These are phyloP conservation scores for Tipula helvola DNA, from an alignment of 2,888 invertebrate genomes.

Conservation along the genomic window DNA sequence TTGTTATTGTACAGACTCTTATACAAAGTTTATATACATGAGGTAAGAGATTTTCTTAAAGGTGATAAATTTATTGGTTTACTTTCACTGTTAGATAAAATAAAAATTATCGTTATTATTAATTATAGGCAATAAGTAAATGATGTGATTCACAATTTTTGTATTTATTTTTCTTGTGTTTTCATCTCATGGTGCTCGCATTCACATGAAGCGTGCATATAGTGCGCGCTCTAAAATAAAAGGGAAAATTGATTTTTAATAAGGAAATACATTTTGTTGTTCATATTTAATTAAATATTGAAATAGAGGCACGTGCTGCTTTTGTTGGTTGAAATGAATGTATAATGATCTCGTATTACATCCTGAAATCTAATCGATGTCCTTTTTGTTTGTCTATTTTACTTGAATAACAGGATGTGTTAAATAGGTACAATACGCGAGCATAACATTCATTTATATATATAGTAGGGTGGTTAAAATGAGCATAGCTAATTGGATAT, in stretches of 20 bases:
- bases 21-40: neutral
- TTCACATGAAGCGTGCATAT: neutral
- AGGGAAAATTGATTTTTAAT: neutral
- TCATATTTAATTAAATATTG: neutral
- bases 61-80: neutral
- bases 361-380: neutral
- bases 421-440: neutral
- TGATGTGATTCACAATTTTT: neutral
- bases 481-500: neutral
- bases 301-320: neutral
- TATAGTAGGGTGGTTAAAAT: neutral
- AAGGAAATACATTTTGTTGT: neutral
- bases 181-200: neutral
- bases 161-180: neutral
- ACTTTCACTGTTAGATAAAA: neutral
- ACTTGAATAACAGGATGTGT: neutral
- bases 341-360: neutral
- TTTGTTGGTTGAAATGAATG: neutral
- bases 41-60: constrained; percentile 4
- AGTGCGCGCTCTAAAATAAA: neutral
- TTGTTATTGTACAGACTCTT: neutral
- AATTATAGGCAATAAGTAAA: neutral
- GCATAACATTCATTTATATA: neutral
- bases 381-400: neutral
- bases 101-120: neutral